These are phyloP conservation scores for Prosapia bicincta DNA, from an alignment of 2,888 invertebrate species.

Conservation along the genomic window DNA sequence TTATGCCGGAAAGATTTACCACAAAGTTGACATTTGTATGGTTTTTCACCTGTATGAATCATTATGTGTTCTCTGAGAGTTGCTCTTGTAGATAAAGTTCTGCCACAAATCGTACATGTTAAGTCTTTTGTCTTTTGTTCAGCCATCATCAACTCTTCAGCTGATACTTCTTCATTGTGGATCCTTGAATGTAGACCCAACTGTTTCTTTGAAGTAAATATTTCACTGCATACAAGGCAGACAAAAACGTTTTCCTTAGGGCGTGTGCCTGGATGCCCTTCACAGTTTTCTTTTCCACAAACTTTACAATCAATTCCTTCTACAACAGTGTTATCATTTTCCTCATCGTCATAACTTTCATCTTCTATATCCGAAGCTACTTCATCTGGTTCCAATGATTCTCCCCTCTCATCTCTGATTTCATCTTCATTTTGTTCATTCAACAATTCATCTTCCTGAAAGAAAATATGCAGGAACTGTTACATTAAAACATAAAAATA, in stretches of 20 bases:
- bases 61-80: conserved; percentile 42
- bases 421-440: not conserved
- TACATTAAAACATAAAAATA: too few relatives aligned
- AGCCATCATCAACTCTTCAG: conserved; percentile 6
- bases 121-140: conserved; percentile 23
- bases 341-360: not conserved
- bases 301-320: conserved; percentile 10
- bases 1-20: conserved; percentile 42
- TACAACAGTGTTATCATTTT: not conserved
- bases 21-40: conserved; percentile 45
- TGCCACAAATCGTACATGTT: conserved; percentile 41
- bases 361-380: not conserved
- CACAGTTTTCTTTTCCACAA: conserved; percentile 29
- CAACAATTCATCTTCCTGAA: not conserved
- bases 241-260: conserved; percentile 19
- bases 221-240: conserved; percentile 29
- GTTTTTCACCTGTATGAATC: conserved; percentile 45
- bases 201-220: conserved; percentile 27
- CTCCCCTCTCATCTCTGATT: not conserved
- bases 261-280: conserved; percentile 15
- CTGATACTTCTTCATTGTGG: conserved; percentile 22
- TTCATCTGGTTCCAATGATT: conserved; percentile 1
- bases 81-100: conserved; percentile 37
- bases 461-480: too few relatives aligned
- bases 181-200: conserved; percentile 25